Evolutionary conservation across 2,888 invertebrate genomes (phyloP).

Genomic region (Eilema caniola): DNA sequence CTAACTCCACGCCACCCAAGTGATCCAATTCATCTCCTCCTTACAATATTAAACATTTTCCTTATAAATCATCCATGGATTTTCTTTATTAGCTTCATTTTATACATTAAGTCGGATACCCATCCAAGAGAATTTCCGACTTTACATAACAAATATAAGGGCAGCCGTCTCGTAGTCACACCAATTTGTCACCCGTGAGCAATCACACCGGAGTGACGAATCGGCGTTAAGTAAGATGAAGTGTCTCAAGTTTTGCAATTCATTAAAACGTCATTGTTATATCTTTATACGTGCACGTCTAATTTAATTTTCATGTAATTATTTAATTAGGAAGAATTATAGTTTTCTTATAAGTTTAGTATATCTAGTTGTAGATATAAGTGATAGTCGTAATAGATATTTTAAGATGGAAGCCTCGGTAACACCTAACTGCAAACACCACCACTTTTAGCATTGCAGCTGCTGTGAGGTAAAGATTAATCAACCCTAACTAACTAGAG

Average conservation of each 20-base stretch:
- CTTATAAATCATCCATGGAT: background rate
- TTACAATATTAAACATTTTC: background rate
- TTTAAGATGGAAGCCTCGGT: too few relatives aligned
- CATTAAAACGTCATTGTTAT: background rate
- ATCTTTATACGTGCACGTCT: background rate
- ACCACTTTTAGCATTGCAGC: too few relatives aligned
- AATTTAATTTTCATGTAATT: too few relatives aligned
- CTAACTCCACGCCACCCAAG: too few relatives aligned
- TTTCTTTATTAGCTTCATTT: background rate
- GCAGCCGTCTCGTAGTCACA: background rate
- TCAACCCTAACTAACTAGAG: too few relatives aligned
- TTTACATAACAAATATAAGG: slow-evolving; percentile 4
- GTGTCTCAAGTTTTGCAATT: background rate
- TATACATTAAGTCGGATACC: background rate
- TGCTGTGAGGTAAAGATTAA: too few relatives aligned
- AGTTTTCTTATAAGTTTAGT: too few relatives aligned
- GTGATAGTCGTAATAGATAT: too few relatives aligned
- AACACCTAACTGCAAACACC: too few relatives aligned
- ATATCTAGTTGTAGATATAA: too few relatives aligned
- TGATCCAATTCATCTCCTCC: too few relatives aligned
- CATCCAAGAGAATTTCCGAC: background rate
- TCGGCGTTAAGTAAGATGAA: background rate
- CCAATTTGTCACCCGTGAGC: slow-evolving; percentile 1
- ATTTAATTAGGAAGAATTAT: too few relatives aligned
- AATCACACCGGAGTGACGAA: slow-evolving; percentile 4